A percentile compares a stretch with the other conserved stretches of the same genome.
Evolutionary conservation across 2,888 invertebrate genomes (phyloP).

Genomic region (Plagodis dolabraria): DNA sequence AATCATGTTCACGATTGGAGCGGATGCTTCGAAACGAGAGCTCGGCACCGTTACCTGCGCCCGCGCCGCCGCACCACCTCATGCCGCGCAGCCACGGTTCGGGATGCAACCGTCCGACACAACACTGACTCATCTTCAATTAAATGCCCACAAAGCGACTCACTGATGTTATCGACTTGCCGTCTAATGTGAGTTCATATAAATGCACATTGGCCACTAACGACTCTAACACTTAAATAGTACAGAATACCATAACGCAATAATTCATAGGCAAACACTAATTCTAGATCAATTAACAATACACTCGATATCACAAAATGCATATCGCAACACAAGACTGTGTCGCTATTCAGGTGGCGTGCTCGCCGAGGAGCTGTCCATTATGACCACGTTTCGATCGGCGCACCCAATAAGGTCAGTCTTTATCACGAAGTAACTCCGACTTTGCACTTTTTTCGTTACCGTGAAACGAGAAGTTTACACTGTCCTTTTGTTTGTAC

Average conservation of each 20-base stretch:
- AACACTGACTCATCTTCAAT: slow-evolving; percentile 55
- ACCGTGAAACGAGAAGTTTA: slow-evolving; percentile 75
- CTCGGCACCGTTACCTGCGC: slow-evolving; percentile 75
- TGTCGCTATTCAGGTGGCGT: slow-evolving; percentile 60
- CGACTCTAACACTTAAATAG: slow-evolving; percentile 42
- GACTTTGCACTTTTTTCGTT: slow-evolving; percentile 83
- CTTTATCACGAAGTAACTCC: slow-evolving; percentile 80
- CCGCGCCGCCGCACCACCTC: slow-evolving; percentile 34
- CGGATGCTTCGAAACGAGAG: slow-evolving; percentile 69
- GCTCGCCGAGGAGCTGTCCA: slow-evolving; percentile 61
- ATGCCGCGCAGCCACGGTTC: slow-evolving; percentile 21
- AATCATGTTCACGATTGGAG: slow-evolving; percentile 49
- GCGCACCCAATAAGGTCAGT: slow-evolving; percentile 64
- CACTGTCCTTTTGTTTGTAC: slow-evolving; percentile 78
- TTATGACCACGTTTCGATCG: slow-evolving; percentile 62
- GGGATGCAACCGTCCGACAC: slow-evolving; percentile 49
- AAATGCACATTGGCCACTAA: slow-evolving; percentile 53
- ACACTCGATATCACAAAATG: slow-evolving; percentile 81
- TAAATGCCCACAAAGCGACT: slow-evolving; percentile 51
- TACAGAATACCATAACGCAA: slow-evolving; percentile 53
- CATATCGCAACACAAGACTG: slow-evolving; percentile 61
- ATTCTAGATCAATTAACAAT: slow-evolving; percentile 66
- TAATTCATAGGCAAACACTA: slow-evolving; percentile 58
- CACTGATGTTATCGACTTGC: slow-evolving; percentile 41
- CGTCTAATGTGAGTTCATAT: slow-evolving; percentile 53